Conservation (phyloP, 1,140 invertebrate species). For the Macrostomum lignano region DNA sequence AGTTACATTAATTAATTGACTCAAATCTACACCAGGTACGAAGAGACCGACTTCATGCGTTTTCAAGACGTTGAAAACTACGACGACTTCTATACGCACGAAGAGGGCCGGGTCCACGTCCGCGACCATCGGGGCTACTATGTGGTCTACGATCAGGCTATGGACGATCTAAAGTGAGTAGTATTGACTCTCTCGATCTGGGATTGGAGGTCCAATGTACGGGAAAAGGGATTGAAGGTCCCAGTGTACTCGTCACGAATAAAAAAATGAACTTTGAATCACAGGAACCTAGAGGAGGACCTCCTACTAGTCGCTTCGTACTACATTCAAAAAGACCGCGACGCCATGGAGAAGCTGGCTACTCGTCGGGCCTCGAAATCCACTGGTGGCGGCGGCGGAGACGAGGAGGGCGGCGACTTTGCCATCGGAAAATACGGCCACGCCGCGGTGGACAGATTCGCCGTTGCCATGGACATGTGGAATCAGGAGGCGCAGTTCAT, state of each 20-base stretch:
- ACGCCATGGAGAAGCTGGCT: too few relatives aligned
- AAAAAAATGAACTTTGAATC: too few relatives aligned
- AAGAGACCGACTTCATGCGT: conserved; percentile 22
- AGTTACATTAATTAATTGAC: too few relatives aligned
- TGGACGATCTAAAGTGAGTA: conserved; percentile 22
- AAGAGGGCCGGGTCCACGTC: conserved; percentile 22
- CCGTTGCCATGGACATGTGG: conserved; percentile 24
- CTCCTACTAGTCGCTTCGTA: too few relatives aligned
- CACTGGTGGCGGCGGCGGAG: neutral
- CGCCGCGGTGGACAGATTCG: conserved; percentile 23
- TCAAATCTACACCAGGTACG: conserved; percentile 17
- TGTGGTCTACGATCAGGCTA: conserved; percentile 21
- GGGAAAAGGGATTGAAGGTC: neutral
- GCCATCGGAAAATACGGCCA: conserved; percentile 12
- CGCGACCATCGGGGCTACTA: conserved; percentile 22
- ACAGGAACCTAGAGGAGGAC: too few relatives aligned
- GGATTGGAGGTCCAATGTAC: neutral
- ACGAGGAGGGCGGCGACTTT: conserved; percentile 1
- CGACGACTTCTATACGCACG: conserved; percentile 25
- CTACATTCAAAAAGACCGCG: too few relatives aligned
- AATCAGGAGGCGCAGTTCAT: conserved; percentile 19
- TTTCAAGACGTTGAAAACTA: conserved; percentile 25
- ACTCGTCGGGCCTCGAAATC: neutral
- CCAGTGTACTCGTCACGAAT: too few relatives aligned
- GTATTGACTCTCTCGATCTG: neutral